Base-by-base conservation (phyloP, 2,888 invertebrate genomes). In the Drosophila neutralis region DNA sequence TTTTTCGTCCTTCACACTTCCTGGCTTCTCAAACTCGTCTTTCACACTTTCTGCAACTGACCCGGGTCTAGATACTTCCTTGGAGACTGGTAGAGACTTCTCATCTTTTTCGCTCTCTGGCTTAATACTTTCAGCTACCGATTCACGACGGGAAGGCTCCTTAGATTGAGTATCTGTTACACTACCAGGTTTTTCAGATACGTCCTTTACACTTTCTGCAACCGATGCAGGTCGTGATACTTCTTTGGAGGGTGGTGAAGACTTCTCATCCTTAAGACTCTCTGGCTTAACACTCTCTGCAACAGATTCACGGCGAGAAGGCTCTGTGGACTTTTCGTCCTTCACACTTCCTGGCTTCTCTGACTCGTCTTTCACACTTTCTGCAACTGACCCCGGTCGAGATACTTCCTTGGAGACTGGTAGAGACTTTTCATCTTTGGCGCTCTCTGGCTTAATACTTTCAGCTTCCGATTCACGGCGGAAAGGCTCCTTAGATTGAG, bases 291-390 rank as follows among this genome's bases (percentile, higher is more conserved):
- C 4, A 33, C 73, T 80, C 21, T 75, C 69, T 4, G 69, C 69
- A 1, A 56, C 38, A 1, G 80, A 72, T 8, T 81, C 76, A 1
- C 91, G 92, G 40, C 92, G 91, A 0, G 92, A 90, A 15, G 59
- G n/a, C 21, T 74, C 72, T n/a, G 58, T 35, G 21, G 53, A 75
- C 54, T 40, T 68, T 11, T 42, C 69, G 13, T 59, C 65, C 21
- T 63, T 58, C 0, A 49, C 42, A 40, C 33, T 61, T 40, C 4
- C 31, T 7, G 31, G 10, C 10, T 33, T 33, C 10, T 33, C 10
- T 10, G 33, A 33, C 13, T 42, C 69, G 21, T 56, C 65, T 38
- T 68, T 58, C 0, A 42, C 42, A 31, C 18, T 52, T 51, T 18
- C 51, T 13, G 21, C 51, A 1, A 72, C 54, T 15, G 76, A 73